Evolutionary conservation across 2,797 vertebrate genomes (phyloP), one percentile per base, ranked within the genome.

Genomic region (Rousettus madagascariensis): DNA sequence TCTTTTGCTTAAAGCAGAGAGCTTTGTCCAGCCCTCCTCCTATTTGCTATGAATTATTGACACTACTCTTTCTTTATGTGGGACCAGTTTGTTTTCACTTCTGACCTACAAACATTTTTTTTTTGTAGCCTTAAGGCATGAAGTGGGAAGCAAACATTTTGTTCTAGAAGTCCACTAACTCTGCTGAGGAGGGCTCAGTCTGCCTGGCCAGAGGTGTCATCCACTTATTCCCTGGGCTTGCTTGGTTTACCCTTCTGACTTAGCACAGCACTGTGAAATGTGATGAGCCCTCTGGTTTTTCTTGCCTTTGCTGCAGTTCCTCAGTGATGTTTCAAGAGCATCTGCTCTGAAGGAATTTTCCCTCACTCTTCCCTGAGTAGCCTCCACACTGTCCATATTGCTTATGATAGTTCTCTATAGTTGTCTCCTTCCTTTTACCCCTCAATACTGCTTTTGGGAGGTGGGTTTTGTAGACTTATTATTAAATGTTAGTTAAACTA

Each of bases 381-480:
- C 22, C 41, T 66, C 33, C 36, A 33, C 24, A 30, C 15, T 83
- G 30, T 33, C 36, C 19, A 59, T 0, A 16, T 30, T 33, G 46
- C 6, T 95, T 28, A 17, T 16, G 61, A 5, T 33, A 94, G 38
- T 38, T 86, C 22, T 63, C 36, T 69, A 19, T 11, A 43, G 7
- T 26, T 91, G 43, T 51, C 49, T 55, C 61, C 19, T 4, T 30
- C 51, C 26, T 65, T 69, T 51, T 20, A 61, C 24, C 24, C 33
- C 28, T 46, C 26, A 91, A n/a, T 61, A 77, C 24, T 77, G 61
- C 30, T 55, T 71, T 53, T 77, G 51, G 83, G 28, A 61, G 46
- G 33, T 77, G 26, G 28, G 36, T 63, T 86, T 95, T 93, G 41
- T 87, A 93, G 84, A 83, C 77, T 78, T 90, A 74, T 12, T 86